These are phyloP conservation scores for Pentalonia nigronervosa DNA, from an alignment of 1,140 invertebrate species.

Conservation along the genomic window DNA sequence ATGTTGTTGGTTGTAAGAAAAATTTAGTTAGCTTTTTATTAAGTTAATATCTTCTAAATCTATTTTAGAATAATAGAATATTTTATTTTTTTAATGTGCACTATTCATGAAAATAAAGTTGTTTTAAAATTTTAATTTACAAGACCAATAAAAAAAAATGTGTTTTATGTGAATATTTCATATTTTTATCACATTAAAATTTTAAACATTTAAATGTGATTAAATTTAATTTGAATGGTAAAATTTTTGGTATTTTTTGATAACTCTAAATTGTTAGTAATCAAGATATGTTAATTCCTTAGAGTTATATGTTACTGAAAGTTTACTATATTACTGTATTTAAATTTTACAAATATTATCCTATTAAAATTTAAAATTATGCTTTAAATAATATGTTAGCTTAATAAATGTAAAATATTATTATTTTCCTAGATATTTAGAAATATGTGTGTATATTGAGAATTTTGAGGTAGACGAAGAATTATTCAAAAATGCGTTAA, in stretches of 20 bases:
- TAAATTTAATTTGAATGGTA: not conserved
- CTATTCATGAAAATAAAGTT: not conserved
- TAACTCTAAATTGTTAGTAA: not conserved
- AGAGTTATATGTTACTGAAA: too few species aligned
- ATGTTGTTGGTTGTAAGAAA: not conserved
- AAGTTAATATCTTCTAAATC: not conserved
- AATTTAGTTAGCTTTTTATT: not conserved
- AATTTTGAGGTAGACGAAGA: constrained; percentile 3
- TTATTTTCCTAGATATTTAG: constrained; percentile 34
- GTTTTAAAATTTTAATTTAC: not conserved
- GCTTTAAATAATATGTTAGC: not conserved
- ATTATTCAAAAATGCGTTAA: not conserved
- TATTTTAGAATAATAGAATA: not conserved
- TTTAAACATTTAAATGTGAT: not conserved
- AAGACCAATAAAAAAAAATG: not conserved
- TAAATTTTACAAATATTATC: not conserved
- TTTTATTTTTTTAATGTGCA: not conserved
- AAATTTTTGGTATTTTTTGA: not conserved
- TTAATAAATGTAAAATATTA: constrained; percentile 9
- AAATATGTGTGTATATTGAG: not conserved
- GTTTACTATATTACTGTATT: not conserved
- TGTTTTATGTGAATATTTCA: too few species aligned
- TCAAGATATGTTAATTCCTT: not conserved
- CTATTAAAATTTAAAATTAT: not conserved
- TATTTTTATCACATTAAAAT: not conserved